Base-by-base conservation (phyloP, 2,797 vertebrate species). In the Amblyopsis hoosieri region DNA sequence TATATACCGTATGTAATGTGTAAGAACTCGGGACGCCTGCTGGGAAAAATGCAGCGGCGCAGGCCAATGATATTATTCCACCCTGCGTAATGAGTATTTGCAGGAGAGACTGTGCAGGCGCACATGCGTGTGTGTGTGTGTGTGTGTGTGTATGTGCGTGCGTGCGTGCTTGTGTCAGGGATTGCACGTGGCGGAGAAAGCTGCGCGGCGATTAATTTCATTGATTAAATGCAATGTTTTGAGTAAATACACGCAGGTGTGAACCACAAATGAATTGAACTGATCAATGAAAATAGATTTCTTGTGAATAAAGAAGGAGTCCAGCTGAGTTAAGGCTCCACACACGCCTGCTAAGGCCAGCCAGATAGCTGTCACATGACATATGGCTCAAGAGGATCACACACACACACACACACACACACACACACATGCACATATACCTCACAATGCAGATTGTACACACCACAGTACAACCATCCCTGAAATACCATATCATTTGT, bases 1-100 rank as follows among this genome's bases (percentile, higher is more conserved):
- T 97, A 94, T 98, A 99, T 98, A 97, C 96, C 97, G 94, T 91
- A 97, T 97, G 95, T 93, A 86, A 92, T 90, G 92, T 88, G 91
- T 93, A 94, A 94, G 91, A 94, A 95, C 94, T 95, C 93, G 71
- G 89, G 88, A 88, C 86, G 91, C 93, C 93, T 86, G 78, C 89
- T 93, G 93, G 93, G 90, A 90, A 77, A 71, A 58, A 72, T 73
- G 68, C 78, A 80, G 77, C 74, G 80, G 72, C 81, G 75, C 82
- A 79, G 80, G 82, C 70, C 82, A 82, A 74, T 76, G 83, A 87
- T 80, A 79, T 70, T 75, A 23, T 52, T 74, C 57, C 68, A 72
- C 80, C 79, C 68, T 74, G 83, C 79, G 75, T 87, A 78, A 80
- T 80, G 79, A 83, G 73, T 95, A 93, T 95, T 95, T 89, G 86